These are phyloP conservation scores for Temnothorax ravouxi DNA, from an alignment of 2,888 invertebrate genomes.

Conservation along the genomic window DNA sequence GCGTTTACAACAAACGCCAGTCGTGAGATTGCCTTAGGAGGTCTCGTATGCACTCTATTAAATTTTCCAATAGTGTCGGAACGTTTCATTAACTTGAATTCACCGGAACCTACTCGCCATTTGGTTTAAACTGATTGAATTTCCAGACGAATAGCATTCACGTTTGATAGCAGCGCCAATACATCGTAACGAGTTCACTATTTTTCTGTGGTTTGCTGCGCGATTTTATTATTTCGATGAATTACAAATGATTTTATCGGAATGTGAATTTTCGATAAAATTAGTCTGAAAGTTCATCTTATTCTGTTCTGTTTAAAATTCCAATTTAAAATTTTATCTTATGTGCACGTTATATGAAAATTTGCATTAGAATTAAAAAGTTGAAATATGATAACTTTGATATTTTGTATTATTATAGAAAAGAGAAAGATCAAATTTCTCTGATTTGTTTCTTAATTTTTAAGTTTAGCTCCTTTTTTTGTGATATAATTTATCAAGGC, in stretches of 20 bases:
- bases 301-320: not conserved
- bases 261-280: conserved; percentile 16
- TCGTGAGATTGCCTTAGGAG: conserved; percentile 63
- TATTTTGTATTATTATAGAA: no score
- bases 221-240: conserved; percentile 42
- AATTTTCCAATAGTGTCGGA: conserved; percentile 66
- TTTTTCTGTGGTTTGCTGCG: conserved; percentile 22
- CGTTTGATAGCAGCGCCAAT: conserved; percentile 34
- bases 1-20: conserved; percentile 49
- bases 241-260: conserved; percentile 32
- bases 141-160: conserved; percentile 57
- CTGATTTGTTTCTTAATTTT: not conserved
- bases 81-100: conserved; percentile 71
- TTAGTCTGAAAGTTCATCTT: not conserved
- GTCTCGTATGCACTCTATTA: conserved; percentile 65
- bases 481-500: not conserved
- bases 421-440: not conserved
- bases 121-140: conserved; percentile 57
- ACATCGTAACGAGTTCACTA: conserved; percentile 26
- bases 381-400: not conserved
- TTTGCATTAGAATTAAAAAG: not conserved
- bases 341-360: not conserved
- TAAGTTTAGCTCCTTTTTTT: not conserved
- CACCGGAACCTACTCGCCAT: conserved; percentile 39
- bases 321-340: not conserved